Conservation (phyloP, 1,140 invertebrate genomes). For the Pomacea maculata region DNA sequence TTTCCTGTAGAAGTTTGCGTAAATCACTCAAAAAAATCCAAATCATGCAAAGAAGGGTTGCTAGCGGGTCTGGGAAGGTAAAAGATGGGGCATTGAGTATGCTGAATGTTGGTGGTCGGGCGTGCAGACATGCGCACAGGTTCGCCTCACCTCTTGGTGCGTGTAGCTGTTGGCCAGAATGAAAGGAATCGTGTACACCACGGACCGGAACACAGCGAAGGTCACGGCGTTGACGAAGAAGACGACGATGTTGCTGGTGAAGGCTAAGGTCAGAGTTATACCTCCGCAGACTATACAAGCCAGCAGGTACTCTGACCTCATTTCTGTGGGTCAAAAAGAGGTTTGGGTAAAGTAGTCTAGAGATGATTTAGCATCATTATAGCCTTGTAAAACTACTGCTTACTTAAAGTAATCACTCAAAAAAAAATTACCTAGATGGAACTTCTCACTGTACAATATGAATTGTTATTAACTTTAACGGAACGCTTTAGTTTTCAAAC, state of each 20-base stretch:
- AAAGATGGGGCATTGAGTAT: too few species aligned
- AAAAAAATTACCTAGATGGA: too few species aligned
- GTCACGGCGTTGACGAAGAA: constrained; percentile 14
- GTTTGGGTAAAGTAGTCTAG: background rate
- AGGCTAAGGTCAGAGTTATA: constrained; percentile 4
- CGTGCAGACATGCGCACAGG: background rate
- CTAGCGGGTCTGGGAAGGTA: too few species aligned
- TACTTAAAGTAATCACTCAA: too few species aligned
- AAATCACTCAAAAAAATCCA: too few species aligned
- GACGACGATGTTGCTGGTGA: constrained; percentile 13
- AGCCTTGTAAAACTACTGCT: too few species aligned
- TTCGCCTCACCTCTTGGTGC: background rate
- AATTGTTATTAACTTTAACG: too few species aligned
- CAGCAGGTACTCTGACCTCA: background rate
- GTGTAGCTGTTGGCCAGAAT: constrained; percentile 18
- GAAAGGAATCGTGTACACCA: constrained; percentile 22
- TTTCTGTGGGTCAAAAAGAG: background rate
- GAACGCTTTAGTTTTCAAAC: too few species aligned
- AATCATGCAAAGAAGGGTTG: too few species aligned
- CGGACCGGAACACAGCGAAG: constrained; percentile 15
- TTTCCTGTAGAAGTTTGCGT: too few species aligned
- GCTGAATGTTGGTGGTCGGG: too few species aligned
- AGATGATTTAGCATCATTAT: background rate
- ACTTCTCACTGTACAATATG: too few species aligned
- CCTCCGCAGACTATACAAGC: constrained; percentile 3